Evolutionary conservation across 1,140 invertebrate genomes (phyloP), one percentile per base, ranked within the genome.

Genomic region (Panagrolaimus sp.): DNA sequence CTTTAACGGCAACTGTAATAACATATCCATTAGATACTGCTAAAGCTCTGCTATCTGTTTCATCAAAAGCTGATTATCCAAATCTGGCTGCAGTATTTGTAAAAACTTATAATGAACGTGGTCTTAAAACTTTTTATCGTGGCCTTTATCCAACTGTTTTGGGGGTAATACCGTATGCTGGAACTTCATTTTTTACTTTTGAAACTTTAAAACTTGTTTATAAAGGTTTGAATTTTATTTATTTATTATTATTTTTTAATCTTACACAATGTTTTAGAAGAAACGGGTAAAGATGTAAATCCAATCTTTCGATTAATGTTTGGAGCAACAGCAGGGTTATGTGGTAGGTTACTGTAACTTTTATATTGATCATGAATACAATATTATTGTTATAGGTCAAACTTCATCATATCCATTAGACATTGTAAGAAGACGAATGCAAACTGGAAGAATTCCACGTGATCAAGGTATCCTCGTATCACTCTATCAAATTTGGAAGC

Each of bases 21-120:
- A 98, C 96, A 7, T 99, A 98, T 86, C 96, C 96, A 0, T 84
- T 99, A 70, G 96, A 99, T 85, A 85, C 97, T 80, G 93, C 93
- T 11, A 87, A 96, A 71, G 96, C 96, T n/a, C 86, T 95, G 75
- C 94, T 99, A 91, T 95, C 96, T n/a, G 92, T 98, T 4, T 93
- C 93, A 13, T 87, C 89, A 61, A 91, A 89, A 85, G 85, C 88
- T 63, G 87, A 89, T 67, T 87, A 87, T 74, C 80, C 80, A 45
- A 85, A 83, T 73, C 70, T 88, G 46, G 53, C 75, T 11, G 76
- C 91, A 82, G 92, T 96, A 5, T 95, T 97, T 84, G 81, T 85
- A 27, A 89, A 89, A 77, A 92, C 93, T 66, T 90, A 90, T 80
- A 81, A 85, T 63, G 86, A 89, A 67, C 92, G 96, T 85, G 93